These are phyloP conservation scores for Copidosoma floridanum DNA, from an alignment of 1,140 invertebrate species.

Conservation along the genomic window DNA sequence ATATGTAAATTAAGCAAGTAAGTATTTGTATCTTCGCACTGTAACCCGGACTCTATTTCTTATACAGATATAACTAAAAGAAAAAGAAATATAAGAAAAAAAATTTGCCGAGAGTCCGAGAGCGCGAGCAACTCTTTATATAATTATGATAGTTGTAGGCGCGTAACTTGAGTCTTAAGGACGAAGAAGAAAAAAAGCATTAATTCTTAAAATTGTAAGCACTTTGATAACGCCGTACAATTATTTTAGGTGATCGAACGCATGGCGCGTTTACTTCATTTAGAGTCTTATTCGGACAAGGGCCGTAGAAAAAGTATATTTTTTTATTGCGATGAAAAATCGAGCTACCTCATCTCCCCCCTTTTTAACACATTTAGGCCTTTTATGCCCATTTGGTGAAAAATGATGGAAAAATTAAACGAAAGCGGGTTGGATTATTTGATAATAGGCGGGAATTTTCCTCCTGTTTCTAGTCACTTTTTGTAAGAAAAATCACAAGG, in stretches of 20 bases:
- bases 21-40: conserved; percentile 46
- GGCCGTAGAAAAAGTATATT: conserved; percentile 28
- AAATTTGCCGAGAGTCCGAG: background rate
- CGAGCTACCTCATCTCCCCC: conserved; percentile 13
- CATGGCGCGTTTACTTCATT: conserved; percentile 3
- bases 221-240: background rate
- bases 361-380: too few relatives aligned
- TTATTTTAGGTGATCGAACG: too few relatives aligned
- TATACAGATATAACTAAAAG: too few relatives aligned
- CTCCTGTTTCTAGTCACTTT: conserved; percentile 20
- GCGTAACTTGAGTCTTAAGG: conserved; percentile 16
- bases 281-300: conserved; percentile 33
- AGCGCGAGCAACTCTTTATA: conserved; percentile 4
- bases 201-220: conserved; percentile 12
- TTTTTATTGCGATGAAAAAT: conserved; percentile 30
- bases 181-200: conserved; percentile 14
- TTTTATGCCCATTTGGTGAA: too few relatives aligned
- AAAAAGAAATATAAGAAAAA: too few relatives aligned
- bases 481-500: background rate
- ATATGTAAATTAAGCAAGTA: conserved; percentile 51
- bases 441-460: background rate
- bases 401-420: conserved; percentile 2
- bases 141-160: conserved; percentile 16
- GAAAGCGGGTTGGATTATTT: background rate
- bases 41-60: background rate